Percentiles rank a stretch among this genome's conserved stretches.
Evolutionary conservation across 2,797 vertebrate species (phyloP).

Genomic region (Cryptoprocta ferox): DNA sequence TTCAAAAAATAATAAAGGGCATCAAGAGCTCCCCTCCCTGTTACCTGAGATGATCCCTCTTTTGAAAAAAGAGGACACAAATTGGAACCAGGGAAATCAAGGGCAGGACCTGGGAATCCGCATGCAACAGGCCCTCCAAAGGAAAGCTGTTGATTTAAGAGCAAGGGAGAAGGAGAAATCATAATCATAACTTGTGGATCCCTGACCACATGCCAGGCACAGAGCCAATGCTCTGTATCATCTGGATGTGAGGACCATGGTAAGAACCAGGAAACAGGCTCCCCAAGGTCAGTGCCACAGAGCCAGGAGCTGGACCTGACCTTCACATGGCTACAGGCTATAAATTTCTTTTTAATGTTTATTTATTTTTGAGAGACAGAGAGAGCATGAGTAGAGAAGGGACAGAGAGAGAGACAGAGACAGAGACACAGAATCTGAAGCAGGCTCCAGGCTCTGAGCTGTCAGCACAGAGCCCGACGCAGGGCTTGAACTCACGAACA

Average conservation of each 20-base stretch:
- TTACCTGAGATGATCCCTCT: neutral
- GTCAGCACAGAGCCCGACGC: too few relatives aligned
- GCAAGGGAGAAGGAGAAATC: neutral
- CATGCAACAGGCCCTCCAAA: neutral
- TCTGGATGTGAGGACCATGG: rapidly evolving
- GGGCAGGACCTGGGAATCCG: neutral
- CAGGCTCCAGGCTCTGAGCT: too few relatives aligned
- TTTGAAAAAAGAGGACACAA: neutral
- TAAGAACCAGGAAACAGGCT: neutral
- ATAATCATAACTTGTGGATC: neutral
- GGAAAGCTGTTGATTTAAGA: neutral
- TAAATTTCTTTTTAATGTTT: too few relatives aligned
- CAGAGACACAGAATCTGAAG: too few relatives aligned
- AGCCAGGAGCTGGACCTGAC: neutral
- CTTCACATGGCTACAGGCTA: rapidly evolving
- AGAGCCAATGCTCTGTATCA: neutral
- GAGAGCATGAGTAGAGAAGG: too few relatives aligned
- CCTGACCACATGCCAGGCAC: neutral
- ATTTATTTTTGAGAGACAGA: too few relatives aligned
- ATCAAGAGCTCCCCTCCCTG: neutral
- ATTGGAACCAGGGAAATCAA: neutral
- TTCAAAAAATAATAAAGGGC: neutral
- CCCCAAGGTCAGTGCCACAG: neutral
- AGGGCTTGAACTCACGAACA: too few relatives aligned
- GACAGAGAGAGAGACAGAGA: too few relatives aligned